These are phyloP conservation scores for Eupristina koningsbergeri DNA, from an alignment of 1,140 invertebrate genomes.

Conservation along the genomic window DNA sequence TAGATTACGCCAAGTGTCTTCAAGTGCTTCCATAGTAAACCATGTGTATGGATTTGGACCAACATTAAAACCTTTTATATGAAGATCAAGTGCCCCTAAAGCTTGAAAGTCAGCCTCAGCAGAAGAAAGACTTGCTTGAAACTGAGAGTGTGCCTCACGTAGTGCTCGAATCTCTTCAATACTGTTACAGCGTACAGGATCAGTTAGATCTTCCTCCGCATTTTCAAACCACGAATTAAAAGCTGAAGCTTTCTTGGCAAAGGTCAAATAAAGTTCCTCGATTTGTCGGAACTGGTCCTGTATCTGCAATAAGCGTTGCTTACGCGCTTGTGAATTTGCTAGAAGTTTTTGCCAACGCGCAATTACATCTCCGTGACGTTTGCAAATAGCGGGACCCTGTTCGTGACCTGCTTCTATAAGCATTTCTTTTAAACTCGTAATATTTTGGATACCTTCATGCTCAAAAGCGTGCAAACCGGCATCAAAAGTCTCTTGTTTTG, in stretches of 20 bases:
- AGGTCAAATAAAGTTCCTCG: conserved; percentile 98
- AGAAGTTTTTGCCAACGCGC: conserved; percentile 95
- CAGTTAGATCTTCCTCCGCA: conserved; percentile 98
- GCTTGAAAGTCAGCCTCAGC: conserved; percentile 98
- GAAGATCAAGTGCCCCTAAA: conserved; percentile 93
- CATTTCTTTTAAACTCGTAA: conserved; percentile 95
- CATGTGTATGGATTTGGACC: conserved; percentile 99
- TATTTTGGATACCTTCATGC: conserved; percentile 98
- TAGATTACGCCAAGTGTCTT: conserved; percentile 98
- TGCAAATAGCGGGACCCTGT: conserved; percentile 91
- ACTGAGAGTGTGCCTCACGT: conserved; percentile 97
- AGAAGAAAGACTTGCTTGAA: conserved; percentile 94
- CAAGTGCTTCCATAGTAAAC: conserved; percentile 99
- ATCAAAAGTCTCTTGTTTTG: conserved; percentile 98
- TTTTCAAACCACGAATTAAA: conserved; percentile 99
- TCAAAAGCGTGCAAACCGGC: conserved; percentile 97
- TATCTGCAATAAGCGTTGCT: conserved; percentile 91
- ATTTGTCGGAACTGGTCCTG: conserved; percentile 99
- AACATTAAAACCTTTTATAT: conserved; percentile 99
- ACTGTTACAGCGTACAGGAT: conserved; percentile 97
- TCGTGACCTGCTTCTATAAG: conserved; percentile 92
- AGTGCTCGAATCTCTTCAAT: conserved; percentile 94
- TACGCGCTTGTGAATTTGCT: conserved; percentile 90
- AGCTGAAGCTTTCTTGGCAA: conserved; percentile 99
- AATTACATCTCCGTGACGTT: conserved; percentile 94